A percentile compares a stretch with the other conserved stretches of the same genome.
Evolutionary conservation across 2,888 invertebrate species (phyloP).

Genomic region (Tridacna crocea): DNA sequence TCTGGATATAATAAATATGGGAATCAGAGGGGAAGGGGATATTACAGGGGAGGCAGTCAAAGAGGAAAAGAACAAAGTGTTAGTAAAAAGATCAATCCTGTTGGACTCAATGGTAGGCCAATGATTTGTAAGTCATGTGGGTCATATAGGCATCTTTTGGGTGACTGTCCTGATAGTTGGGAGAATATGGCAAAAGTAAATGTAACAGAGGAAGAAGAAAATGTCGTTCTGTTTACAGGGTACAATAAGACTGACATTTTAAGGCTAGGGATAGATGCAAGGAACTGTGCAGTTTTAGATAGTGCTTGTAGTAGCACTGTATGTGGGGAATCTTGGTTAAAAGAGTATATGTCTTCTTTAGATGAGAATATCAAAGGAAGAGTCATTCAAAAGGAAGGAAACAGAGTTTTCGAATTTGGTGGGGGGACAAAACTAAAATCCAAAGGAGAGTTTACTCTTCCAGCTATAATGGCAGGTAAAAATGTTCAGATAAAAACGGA

Average conservation of each 20-base stretch:
- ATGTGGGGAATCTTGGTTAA: slow-evolving; percentile 54
- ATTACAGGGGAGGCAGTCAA: slow-evolving; percentile 6
- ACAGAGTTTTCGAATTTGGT: slow-evolving; percentile 57
- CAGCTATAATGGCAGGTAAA: slow-evolving; percentile 7
- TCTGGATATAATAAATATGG: slow-evolving; percentile 9
- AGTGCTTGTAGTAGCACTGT: slow-evolving; percentile 65
- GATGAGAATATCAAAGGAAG: slow-evolving; percentile 2
- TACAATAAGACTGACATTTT: slow-evolving; percentile 38
- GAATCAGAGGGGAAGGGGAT: background rate
- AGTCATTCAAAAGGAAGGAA: slow-evolving; percentile 28
- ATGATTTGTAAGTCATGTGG: slow-evolving; percentile 48
- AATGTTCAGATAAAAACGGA: slow-evolving; percentile 23
- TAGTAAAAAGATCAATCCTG: slow-evolving; percentile 36
- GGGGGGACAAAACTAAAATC: slow-evolving; percentile 53
- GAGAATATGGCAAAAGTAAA: slow-evolving; percentile 48
- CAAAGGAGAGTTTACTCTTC: background rate
- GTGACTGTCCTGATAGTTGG: slow-evolving; percentile 49
- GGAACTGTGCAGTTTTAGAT: slow-evolving; percentile 38
- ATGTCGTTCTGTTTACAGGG: slow-evolving; percentile 52
- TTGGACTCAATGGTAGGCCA: slow-evolving; percentile 23
- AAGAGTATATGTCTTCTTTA: slow-evolving; percentile 27
- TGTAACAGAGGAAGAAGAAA: slow-evolving; percentile 31
- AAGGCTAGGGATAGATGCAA: slow-evolving; percentile 2
- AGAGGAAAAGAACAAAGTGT: slow-evolving; percentile 6
- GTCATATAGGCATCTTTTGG: slow-evolving; percentile 48